A percentile compares a stretch with the other conserved stretches of the same genome.
Conservation (phyloP, 2,797 vertebrate genomes). For the Pelobates cultripes region DNA sequence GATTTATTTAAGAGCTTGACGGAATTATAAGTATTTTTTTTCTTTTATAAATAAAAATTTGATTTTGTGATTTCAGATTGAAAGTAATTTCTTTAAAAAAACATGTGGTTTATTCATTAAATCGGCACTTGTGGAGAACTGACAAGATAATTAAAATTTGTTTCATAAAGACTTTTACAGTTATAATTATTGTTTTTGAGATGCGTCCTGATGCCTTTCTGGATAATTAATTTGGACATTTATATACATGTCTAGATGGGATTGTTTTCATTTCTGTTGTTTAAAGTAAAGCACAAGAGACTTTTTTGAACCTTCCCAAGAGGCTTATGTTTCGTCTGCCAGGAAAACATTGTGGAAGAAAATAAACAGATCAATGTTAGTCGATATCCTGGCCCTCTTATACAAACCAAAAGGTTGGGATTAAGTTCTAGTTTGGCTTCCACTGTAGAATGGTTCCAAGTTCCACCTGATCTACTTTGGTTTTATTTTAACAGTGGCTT, state of each 20-base stretch:
- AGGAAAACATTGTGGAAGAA: slow-evolving; percentile 41
- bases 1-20: no score
- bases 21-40: no score
- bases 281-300: slow-evolving; percentile 40
- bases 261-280: slow-evolving; percentile 36
- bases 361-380: slow-evolving; percentile 50
- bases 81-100: no score
- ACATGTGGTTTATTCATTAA: no score
- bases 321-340: slow-evolving; percentile 36
- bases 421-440: slow-evolving; percentile 16
- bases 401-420: slow-evolving; percentile 26
- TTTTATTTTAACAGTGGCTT: neutral
- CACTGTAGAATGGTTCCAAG: neutral
- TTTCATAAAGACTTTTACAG: no score
- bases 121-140: no score
- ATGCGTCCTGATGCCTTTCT: neutral
- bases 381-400: slow-evolving; percentile 36
- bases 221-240: slow-evolving; percentile 25
- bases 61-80: no score
- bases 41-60: no score
- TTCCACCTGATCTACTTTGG: neutral
- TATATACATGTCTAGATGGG: slow-evolving; percentile 4
- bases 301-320: slow-evolving; percentile 41
- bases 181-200: neutral
- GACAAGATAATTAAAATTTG: no score